phyloP scores from a whole-genome alignment of 2,113 vertebrate species.

The Prietella phreatophila region DNA sequence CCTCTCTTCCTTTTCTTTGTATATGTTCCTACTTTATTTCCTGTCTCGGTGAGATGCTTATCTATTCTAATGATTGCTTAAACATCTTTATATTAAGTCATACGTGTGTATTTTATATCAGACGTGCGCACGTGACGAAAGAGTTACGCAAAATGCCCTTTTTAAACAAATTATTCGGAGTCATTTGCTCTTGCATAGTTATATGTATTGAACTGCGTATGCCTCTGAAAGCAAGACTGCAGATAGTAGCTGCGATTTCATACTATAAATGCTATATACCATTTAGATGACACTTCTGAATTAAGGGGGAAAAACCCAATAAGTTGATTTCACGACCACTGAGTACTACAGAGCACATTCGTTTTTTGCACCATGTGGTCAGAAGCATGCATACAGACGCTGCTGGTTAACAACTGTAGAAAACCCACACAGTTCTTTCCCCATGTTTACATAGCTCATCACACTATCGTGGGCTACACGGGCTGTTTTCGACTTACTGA shows the following conservation, averaged over 20 bases:
- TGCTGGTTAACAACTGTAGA: slow-evolving; percentile 13
- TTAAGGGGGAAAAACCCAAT: not conserved
- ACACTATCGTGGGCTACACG: not conserved
- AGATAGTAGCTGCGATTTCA: not conserved
- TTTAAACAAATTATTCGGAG: not conserved
- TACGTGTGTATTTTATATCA: too few relatives aligned
- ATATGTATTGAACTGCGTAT: not conserved
- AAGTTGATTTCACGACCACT: not conserved
- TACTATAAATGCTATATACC: not conserved
- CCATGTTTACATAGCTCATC: not conserved
- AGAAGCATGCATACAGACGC: not conserved
- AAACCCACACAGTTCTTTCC: slow-evolving; percentile 12
- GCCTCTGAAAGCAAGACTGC: not conserved
- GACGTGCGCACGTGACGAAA: not conserved
- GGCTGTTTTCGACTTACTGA: not conserved
- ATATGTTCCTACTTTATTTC: slow-evolving; percentile 18
- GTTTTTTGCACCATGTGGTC: not conserved
- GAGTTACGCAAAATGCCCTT: not conserved
- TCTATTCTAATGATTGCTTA: not conserved
- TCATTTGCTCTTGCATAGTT: not conserved
- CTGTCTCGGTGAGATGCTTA: not conserved
- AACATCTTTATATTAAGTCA: not conserved
- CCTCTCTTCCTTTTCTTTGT: not conserved
- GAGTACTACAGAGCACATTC: not conserved
- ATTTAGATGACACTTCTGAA: not conserved